These are phyloP conservation scores for Gila orcuttii DNA, from an alignment of 2,113 vertebrate genomes.

Conservation along the genomic window DNA sequence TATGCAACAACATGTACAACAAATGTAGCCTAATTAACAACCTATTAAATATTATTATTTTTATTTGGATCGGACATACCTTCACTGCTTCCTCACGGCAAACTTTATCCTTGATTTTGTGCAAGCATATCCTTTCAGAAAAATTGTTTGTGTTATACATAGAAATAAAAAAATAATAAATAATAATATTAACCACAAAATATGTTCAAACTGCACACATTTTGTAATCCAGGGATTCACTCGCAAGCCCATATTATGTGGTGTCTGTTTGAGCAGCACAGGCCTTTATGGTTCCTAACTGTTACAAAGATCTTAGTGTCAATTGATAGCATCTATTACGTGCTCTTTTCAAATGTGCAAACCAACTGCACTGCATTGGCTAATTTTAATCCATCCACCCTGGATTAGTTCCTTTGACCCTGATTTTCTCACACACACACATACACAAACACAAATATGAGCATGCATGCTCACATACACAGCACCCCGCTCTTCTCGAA, in stretches of 20 bases:
- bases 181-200: not conserved
- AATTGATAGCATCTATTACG: constrained; percentile 33
- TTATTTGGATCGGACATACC: constrained; percentile 45
- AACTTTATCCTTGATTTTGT: constrained; percentile 43
- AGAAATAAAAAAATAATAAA: not conserved
- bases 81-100: constrained; percentile 24
- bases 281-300: constrained; percentile 38
- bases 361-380: constrained; percentile 38
- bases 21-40: not conserved
- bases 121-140: not conserved
- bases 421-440: not conserved
- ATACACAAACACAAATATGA: not conserved
- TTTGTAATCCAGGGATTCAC: constrained; percentile 32
- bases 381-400: constrained; percentile 56
- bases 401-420: constrained; percentile 44
- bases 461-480: constrained; percentile 33
- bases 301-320: constrained; percentile 34
- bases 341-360: constrained; percentile 34
- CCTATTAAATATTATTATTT: not conserved
- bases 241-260: not conserved
- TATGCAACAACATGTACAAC: not conserved
- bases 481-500: constrained; percentile 27
- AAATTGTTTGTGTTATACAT: not conserved
- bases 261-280: constrained; percentile 11
- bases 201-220: not conserved